Base-by-base conservation (phyloP, 2,113 vertebrate species). In the Coptodon rendalli region DNA sequence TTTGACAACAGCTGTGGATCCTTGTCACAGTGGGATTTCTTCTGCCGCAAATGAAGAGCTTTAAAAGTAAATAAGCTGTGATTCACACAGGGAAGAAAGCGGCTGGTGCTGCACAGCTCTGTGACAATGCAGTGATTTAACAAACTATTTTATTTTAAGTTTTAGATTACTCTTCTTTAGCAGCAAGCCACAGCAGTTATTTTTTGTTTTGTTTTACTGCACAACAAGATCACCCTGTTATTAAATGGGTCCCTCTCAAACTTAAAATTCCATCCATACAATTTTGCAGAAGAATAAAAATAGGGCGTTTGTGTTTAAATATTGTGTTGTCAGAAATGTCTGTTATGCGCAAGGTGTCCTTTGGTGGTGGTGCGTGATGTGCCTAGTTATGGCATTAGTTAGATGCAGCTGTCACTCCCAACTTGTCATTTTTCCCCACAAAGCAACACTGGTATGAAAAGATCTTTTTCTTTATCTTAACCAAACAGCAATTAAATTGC, bases 1-100 rank as follows among this genome's bases (percentile, higher is more conserved):
- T 85, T 91, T 89, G 88, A 87, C 86, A 87, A 50, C 80, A 89
- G 84, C 36, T 81, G 87, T 73, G 78, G 53, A 63, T 86, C 53
- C 54, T 56, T 76, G 83, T 66, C 80, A 56, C 56, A 79, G 73
- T 85, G 56, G 24, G 86, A 89, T 85, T 88, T 85, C 71, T 81
- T 36, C 38, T 59, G 84, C 81, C 12, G 19, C 73, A 61, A 43
- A 50, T 57, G 24, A 27, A 34, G 80, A 84, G 86, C 59, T 71
- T 79, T 84, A 52, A 78, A 78, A 78, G 73, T 52, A 78, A 78
- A 78, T 78, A 78, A 52, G 45, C 73, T 78, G 45, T 34, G 27
- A 78, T 52, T 52, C 45, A 6, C 73, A 2, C 16, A 52, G 45
- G 45, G 27, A 52, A 52, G 73, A 52, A 78, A 78, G 19, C 0